Evolutionary conservation across 2,888 invertebrate genomes (phyloP), one percentile per base, ranked within the genome.

Genomic region (Drosophila kambysellisi): DNA sequence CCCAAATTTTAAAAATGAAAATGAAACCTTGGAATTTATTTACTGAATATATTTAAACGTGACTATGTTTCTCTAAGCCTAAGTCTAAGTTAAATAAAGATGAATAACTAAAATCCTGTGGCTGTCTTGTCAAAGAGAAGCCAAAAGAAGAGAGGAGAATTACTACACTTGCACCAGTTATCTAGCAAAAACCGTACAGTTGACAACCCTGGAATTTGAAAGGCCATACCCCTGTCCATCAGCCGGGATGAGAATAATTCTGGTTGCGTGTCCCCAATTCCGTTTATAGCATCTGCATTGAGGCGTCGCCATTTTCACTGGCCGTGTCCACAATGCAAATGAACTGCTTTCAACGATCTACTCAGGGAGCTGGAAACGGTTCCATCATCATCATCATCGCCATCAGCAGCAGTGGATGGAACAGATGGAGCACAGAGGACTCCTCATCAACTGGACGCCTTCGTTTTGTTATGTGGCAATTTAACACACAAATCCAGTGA

Each of bases 311-410:
- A 70, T 82, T 88, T 80, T 78, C 68, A 63, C 68, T 68, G 77
- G 66, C 86, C 86, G 82, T 85, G 72, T 76, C 81, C 75, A 75
- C 83, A 83, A 86, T 88, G 85, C 88, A 88, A 85, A 85, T 88
- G 83, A 88, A 78, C 74, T 74, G 56, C 85, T 88, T 81, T 84
- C 82, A 81, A 60, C 82, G 76, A 71, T 69, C 64, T 64, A 51
- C 54, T 41, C 61, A 50, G 37, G 6, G 52, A 69, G 41, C 35
- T 39, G 30, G 30, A 70, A 70, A 59, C 59, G 46, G 51, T 61
- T 56, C 56, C 37, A 37, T 37, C 76, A 71, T 69, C 80, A 57
- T 64, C 75, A 11, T 12, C 51, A 52, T 43, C 58, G 12, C 46
- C 39, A 30, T 50, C 50, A 11, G 17, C 51, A 32, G 29, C 51